Evolutionary conservation across 2,113 vertebrate genomes (phyloP), one percentile per base, ranked within the genome.

Genomic region (Otis tarda): DNA sequence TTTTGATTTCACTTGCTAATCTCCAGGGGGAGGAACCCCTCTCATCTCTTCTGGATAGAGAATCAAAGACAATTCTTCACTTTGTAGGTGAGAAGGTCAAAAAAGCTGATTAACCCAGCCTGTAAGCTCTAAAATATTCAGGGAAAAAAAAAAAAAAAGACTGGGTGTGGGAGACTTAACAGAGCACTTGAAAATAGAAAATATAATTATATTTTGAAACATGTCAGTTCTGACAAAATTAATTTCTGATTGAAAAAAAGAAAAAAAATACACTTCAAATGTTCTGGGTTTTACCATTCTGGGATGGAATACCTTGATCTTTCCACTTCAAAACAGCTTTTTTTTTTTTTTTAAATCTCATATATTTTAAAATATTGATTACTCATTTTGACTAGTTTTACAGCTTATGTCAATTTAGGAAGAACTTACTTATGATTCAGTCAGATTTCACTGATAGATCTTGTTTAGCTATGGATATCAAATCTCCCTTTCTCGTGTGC

Each of bases 1-100:
- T 75, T 95, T 70, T 57, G 65, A 86, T 89, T 94, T 95, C 73
- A 60, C 80, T 92, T 94, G 74, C 21, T 94, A 57, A 94, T 89
- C 63, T 83, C 25, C 61, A 57, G 28, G n/a, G 41, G 49, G 24
- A 90, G 33, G 64, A 91, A 85, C 30, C 21, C 20, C 17, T 90
- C 75, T 95, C 37, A 28, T 64, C 45, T 90, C 14, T 80, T 82
- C 74, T 69, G 49, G 37, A 16, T 16, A 70, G 37, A 81, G 67
- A 91, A 94, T 65, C 89, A 94, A 87, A 93, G 76, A 14, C 11
- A 56, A 18, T 73, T 90, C 59, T 60, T 94, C 64, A 56, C 45
- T 91, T 88, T 57, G 4, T 43, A 30, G 45, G 20, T 61, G 41
- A 86, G 71, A 81, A 79, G 60, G 67, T 85, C 78, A 84, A 59